These are phyloP conservation scores for Parapristionchus giblindavisi DNA, from an alignment of 2,888 invertebrate species.

Conservation along the genomic window DNA sequence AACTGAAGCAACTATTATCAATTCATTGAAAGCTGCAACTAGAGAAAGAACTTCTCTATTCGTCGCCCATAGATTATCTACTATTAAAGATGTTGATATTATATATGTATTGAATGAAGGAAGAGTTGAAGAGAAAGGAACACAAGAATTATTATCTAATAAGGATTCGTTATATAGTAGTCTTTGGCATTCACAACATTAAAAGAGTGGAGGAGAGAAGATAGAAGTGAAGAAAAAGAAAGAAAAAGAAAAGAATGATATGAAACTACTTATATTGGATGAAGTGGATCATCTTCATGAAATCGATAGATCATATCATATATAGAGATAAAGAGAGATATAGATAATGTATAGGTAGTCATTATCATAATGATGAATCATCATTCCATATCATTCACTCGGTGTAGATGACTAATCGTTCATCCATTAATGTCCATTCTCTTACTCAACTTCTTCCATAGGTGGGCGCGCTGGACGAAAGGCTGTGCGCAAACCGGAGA, in stretches of 20 bases:
- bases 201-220: conserved; percentile 9
- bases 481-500: too few relatives aligned
- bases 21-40: conserved; percentile 58
- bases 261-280: conserved; percentile 54
- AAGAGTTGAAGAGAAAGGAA: conserved; percentile 46
- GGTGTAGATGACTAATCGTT: too few relatives aligned
- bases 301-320: conserved; percentile 54
- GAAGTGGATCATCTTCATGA: conserved; percentile 60
- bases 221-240: conserved; percentile 11
- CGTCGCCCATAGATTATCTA: conserved; percentile 92
- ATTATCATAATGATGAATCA: too few relatives aligned
- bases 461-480: too few relatives aligned
- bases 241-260: conserved; percentile 18
- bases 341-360: too few relatives aligned
- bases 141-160: conserved; percentile 46
- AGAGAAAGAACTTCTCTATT: conserved; percentile 83
- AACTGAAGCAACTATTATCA: conserved; percentile 84
- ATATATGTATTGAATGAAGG: conserved; percentile 75
- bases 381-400: too few relatives aligned
- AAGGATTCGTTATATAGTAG: conserved; percentile 60
- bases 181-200: conserved; percentile 65
- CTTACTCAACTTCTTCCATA: too few relatives aligned
- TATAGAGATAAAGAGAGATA: too few relatives aligned
- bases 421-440: too few relatives aligned
- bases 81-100: conserved; percentile 89